Base-by-base conservation (phyloP, 2,888 invertebrate genomes). In the Drosophila demipolita region DNA sequence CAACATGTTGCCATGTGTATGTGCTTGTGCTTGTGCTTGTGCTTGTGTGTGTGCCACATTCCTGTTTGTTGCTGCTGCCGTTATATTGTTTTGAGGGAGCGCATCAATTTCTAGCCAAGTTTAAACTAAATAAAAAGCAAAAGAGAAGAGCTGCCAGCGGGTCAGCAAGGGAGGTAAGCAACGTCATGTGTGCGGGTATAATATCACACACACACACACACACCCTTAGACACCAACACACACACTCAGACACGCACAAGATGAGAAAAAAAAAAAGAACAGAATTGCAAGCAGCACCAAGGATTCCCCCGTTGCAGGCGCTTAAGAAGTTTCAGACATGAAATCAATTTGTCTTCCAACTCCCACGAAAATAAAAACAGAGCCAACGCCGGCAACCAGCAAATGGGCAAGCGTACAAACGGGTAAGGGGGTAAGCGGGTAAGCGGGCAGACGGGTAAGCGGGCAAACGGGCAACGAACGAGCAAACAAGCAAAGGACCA, bases 301-400 rank as follows among this genome's bases (percentile, higher is more conserved):
- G 85, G 75, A 84, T 75, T 81, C 89, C 84, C 89, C 62, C 82
- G 84, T 71, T 86, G 80, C 82, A 75, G 70, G 79, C 87, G 87
- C 87, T 87, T 87, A 89, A 87, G 87, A 87, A 87, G 89, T 88
- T 83, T 83, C 85, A 84, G 87, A 83, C 90, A 90, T 90, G 90
- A 90, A 90, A 90, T 90, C 90, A 90, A 90, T 90, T 90, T 90
- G 90, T 90, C 89, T 90, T 84, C 84, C 85, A 79, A 87, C 84
- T 85, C 83, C 87, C 85, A 84, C 88, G 89, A 85, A 85, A 75
- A 86, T 70, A 77, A 83, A 78, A 84, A 74, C 73, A 40, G 71
- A 85, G 69, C 55, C 73, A 75, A 69, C 63, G 54, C 63, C 57
- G 55, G 50, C 48, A 49, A 48, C 60, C 36, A 54, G 33, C 35